phyloP scores from a whole-genome alignment of 2,797 vertebrate species.

The Crocodylus rhombifer region DNA sequence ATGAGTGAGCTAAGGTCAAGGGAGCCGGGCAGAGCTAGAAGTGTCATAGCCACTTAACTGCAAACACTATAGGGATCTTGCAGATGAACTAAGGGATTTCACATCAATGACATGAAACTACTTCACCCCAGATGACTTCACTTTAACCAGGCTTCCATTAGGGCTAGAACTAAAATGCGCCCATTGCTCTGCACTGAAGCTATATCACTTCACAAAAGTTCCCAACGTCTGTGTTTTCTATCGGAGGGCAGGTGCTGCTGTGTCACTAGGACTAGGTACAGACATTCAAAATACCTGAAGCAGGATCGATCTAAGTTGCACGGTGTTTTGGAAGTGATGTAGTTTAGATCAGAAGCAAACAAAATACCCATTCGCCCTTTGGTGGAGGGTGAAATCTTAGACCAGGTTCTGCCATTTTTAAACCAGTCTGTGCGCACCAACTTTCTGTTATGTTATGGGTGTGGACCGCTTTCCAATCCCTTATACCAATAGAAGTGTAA shows the following conservation, averaged over 20 bases:
- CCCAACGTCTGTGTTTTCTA: accelerated
- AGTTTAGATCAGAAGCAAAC: no score
- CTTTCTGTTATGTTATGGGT: no score
- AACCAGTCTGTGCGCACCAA: no score
- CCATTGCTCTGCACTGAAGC: accelerated
- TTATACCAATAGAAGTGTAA: no score
- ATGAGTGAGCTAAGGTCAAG: not conserved
- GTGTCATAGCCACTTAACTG: not conserved
- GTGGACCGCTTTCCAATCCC: no score
- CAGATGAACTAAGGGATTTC: accelerated
- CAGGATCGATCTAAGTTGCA: no score
- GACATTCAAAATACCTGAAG: no score
- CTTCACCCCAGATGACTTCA: accelerated
- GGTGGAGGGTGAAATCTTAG: no score
- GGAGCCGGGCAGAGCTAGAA: not conserved
- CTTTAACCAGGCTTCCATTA: accelerated
- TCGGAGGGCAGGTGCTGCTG: not conserved
- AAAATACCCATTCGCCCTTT: no score
- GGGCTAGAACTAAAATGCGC: accelerated
- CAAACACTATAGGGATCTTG: not conserved
- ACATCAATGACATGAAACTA: accelerated
- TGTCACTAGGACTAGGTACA: not conserved
- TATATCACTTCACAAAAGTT: not conserved
- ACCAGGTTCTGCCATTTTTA: no score
- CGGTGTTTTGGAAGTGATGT: no score